phyloP scores from a whole-genome alignment of 2,888 invertebrate species.

The Balanococcus diminutus region DNA sequence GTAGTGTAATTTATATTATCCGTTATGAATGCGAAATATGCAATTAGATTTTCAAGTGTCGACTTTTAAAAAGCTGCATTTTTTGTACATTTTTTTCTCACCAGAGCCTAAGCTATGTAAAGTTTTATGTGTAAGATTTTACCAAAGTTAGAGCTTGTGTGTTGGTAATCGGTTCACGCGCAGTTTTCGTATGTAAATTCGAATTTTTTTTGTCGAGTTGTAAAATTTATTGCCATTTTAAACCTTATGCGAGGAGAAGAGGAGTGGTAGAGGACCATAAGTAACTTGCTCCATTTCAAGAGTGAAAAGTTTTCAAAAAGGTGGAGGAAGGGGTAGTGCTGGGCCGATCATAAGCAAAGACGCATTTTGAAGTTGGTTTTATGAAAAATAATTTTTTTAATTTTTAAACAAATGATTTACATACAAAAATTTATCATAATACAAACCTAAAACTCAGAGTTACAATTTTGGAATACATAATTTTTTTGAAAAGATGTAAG shows the following conservation, averaged over 20 bases:
- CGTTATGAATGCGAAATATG: constrained; percentile 51
- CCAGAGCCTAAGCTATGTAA: not conserved
- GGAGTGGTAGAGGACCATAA: too few relatives aligned
- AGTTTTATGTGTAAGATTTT: not conserved
- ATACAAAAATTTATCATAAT: too few relatives aligned
- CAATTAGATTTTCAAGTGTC: constrained; percentile 41
- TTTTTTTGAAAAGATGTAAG: too few relatives aligned
- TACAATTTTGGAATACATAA: too few relatives aligned
- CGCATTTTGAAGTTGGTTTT: too few relatives aligned
- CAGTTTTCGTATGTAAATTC: not conserved
- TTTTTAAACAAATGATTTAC: too few relatives aligned
- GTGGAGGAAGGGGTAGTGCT: not conserved
- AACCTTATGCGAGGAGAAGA: not conserved
- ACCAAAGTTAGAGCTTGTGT: not conserved
- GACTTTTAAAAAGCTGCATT: not conserved
- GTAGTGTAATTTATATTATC: constrained; percentile 43
- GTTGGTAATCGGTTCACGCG: constrained; percentile 29
- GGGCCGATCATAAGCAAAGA: too few relatives aligned
- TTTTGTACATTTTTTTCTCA: not conserved
- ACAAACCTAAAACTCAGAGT: too few relatives aligned
- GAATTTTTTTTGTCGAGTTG: not conserved
- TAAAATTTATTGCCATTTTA: not conserved
- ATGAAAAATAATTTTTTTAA: too few relatives aligned
- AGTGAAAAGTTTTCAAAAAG: not conserved
- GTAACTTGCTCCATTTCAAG: too few relatives aligned